Evolutionary conservation across 1,140 invertebrate species (phyloP).

Genomic region (Lysiphlebus fabarum): DNA sequence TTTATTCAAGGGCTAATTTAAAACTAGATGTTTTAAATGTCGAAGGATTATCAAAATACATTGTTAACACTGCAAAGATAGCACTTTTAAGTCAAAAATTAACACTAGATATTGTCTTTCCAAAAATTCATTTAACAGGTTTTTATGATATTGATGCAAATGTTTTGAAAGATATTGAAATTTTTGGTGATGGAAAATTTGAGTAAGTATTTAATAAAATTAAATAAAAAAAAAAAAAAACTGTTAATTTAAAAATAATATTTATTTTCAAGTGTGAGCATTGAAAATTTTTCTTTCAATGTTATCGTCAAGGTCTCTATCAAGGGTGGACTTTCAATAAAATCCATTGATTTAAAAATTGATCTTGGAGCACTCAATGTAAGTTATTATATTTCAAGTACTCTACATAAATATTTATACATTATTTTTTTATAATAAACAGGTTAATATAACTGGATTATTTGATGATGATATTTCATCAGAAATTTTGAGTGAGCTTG

Average conservation of each 20-base stretch:
- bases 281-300: background rate
- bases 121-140: conserved; percentile 5
- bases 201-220: background rate
- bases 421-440: conserved; percentile 8
- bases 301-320: background rate
- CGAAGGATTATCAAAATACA: conserved; percentile 3
- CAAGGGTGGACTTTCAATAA: background rate
- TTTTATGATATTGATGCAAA: background rate
- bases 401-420: background rate
- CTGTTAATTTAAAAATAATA: conserved; percentile 3
- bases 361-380: conserved; percentile 6
- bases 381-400: background rate
- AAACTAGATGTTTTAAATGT: conserved; percentile 1
- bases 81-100: background rate
- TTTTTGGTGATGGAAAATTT: conserved; percentile 16
- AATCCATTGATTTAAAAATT: conserved; percentile 4
- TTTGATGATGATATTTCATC: conserved; percentile 27
- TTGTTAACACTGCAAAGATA: background rate
- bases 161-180: background rate
- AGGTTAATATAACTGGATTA: conserved; percentile 30
- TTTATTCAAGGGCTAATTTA: background rate
- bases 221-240: background rate
- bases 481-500: conserved; percentile 8
- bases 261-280: background rate
- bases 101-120: background rate